These are phyloP conservation scores for Cyclopterus lumpus DNA, from an alignment of 2,797 vertebrate genomes.

Conservation along the genomic window DNA sequence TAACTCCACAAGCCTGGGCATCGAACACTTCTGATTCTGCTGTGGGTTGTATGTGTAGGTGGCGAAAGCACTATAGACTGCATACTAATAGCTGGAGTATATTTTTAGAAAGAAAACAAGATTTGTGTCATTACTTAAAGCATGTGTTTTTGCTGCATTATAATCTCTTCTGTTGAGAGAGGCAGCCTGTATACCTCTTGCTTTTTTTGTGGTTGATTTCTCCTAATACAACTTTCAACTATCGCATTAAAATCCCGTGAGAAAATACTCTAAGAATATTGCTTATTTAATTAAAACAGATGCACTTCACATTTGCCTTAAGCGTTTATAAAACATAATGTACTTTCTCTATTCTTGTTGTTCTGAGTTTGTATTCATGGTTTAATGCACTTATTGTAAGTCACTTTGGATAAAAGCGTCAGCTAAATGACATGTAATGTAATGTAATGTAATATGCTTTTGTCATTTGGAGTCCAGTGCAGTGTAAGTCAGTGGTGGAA, in stretches of 20 bases:
- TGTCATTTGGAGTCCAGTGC: not conserved
- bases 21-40: constrained; percentile 33
- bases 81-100: constrained; percentile 23
- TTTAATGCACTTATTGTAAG: no score
- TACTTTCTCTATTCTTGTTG: no score
- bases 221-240: constrained; percentile 12
- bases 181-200: not conserved
- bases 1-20: not conserved
- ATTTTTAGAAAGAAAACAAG: constrained; percentile 9
- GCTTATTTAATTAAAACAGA: not conserved
- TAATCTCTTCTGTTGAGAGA: not conserved
- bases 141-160: constrained; percentile 27
- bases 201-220: constrained; percentile 14
- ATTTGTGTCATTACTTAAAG: constrained; percentile 33
- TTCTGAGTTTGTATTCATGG: no score
- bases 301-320: no score
- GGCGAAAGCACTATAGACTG: constrained; percentile 30
- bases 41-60: constrained; percentile 44
- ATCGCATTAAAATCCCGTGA: not conserved
- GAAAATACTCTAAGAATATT: not conserved
- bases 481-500: not conserved
- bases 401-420: no score
- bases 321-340: no score
- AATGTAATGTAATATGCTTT: no score
- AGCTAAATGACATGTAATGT: no score